Evolutionary conservation across 2,888 invertebrate species (phyloP).

Genomic region (Pecten maximus): DNA sequence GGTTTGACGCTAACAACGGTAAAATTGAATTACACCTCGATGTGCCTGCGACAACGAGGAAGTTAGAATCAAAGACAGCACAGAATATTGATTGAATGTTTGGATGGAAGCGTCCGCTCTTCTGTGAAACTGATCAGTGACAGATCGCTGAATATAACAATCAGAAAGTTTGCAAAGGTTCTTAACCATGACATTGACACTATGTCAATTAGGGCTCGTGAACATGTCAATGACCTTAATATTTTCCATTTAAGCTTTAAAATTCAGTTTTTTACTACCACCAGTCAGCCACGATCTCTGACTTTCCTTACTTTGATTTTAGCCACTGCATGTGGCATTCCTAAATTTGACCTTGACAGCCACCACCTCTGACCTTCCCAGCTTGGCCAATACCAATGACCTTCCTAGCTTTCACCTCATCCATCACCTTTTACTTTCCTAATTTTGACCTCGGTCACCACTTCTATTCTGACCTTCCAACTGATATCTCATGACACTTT

Average conservation of each 20-base stretch:
- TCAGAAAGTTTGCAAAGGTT: background rate
- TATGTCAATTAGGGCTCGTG: background rate
- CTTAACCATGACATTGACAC: background rate
- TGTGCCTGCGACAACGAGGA: background rate
- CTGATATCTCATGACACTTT: too few relatives aligned
- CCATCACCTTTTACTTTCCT: too few relatives aligned
- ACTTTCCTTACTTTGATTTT: background rate
- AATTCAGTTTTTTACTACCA: background rate
- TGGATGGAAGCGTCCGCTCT: background rate
- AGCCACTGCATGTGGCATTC: too few relatives aligned
- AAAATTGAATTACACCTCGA: constrained; percentile 33
- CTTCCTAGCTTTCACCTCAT: too few relatives aligned
- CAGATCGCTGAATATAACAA: background rate
- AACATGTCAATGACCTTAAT: background rate
- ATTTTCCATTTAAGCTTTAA: background rate
- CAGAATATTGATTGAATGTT: background rate
- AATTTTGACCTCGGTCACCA: too few relatives aligned
- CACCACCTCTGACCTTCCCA: background rate
- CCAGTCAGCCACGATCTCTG: background rate
- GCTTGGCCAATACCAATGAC: background rate
- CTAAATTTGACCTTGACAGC: background rate
- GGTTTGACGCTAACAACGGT: constrained; percentile 30
- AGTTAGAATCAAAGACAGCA: constrained; percentile 24
- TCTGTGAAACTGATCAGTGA: background rate
- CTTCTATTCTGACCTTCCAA: too few relatives aligned